Percentiles rank a stretch among this genome's conserved stretches.
These are phyloP conservation scores for Trachelus troglodyta DNA, from an alignment of 2,888 invertebrate species.

Conservation along the genomic window DNA sequence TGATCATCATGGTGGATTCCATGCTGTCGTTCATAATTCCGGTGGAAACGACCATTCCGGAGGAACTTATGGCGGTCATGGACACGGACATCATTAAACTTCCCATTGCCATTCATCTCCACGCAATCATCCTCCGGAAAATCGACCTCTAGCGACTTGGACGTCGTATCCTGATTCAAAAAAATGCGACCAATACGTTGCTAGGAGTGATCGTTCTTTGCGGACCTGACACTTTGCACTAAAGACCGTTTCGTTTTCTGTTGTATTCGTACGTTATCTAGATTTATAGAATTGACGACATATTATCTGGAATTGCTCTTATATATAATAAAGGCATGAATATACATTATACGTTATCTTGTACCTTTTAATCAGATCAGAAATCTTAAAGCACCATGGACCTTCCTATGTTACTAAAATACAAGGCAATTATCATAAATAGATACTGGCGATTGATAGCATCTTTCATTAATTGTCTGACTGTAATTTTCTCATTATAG, in stretches of 20 bases:
- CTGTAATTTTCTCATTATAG: background rate
- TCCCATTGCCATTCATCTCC: background rate
- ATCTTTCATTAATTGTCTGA: background rate
- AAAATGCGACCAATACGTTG: background rate
- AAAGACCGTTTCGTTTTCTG: constrained; percentile 1
- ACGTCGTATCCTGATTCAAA: background rate
- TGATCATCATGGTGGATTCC: constrained; percentile 58
- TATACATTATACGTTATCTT: constrained; percentile 1
- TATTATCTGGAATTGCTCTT: background rate
- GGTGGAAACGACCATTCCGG: constrained; percentile 51
- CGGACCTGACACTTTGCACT: background rate
- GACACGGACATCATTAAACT: background rate
- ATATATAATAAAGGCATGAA: constrained; percentile 6
- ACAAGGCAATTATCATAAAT: background rate
- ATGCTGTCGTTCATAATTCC: constrained; percentile 54
- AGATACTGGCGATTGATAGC: background rate
- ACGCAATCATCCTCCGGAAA: background rate
- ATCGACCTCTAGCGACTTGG: background rate
- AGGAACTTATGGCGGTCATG: constrained; percentile 26
- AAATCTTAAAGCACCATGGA: background rate
- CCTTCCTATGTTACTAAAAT: background rate
- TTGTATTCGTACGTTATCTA: background rate
- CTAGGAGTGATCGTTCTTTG: background rate
- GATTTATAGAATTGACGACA: constrained; percentile 1
- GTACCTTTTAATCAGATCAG: background rate